Evolutionary conservation across 2,113 vertebrate genomes (phyloP), one percentile per base, ranked within the genome.

Genomic region (Misgurnus mizolepis): DNA sequence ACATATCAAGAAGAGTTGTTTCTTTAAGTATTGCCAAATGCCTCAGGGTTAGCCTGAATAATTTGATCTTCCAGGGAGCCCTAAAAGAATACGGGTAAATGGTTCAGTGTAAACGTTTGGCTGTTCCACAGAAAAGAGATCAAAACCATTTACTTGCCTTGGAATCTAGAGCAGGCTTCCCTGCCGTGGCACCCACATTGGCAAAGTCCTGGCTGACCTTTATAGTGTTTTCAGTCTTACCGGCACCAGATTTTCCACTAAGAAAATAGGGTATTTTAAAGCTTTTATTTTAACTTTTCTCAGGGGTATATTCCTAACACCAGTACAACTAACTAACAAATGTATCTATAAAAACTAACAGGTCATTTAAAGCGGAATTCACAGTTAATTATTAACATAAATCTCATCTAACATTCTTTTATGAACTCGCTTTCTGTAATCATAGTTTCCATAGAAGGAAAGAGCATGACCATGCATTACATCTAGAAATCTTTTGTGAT

Each of bases 171-270:
- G 90, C 89, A 87, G 91, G 91, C 83, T 96, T 96, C 80, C 92
- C 93, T 0, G 93, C 91, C 10, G 92, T 90, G 41, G 94, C 94
- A 9, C 94, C 95, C 1, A 97, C 93, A 73, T 91, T 95, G 87
- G 95, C 93, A 3, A 96, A 97, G 87, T 95, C 95, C 69, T 95
- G 94, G 89, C 95, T 95, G 80, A 96, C 94, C 76, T 95, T 93
- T 82, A 95, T 95, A 0, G 94, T 96, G 91, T 96, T 96, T 77
- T 95, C 94, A 69, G 95, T 95, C 90, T 95, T 96, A 80, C 95
- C 94, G 0, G 94, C 94, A 69, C 95, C 94, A 6, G 95, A 96
- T 94, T 95, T 93, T 94, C 95, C 93, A 0, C 94, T 96, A 79
- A 7, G 39, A 77, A 65, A 15, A 82, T 40, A n/a, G 50, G 45